phyloP scores from a whole-genome alignment of 2,888 invertebrate species.

The Cheiracanthium punctorium region DNA sequence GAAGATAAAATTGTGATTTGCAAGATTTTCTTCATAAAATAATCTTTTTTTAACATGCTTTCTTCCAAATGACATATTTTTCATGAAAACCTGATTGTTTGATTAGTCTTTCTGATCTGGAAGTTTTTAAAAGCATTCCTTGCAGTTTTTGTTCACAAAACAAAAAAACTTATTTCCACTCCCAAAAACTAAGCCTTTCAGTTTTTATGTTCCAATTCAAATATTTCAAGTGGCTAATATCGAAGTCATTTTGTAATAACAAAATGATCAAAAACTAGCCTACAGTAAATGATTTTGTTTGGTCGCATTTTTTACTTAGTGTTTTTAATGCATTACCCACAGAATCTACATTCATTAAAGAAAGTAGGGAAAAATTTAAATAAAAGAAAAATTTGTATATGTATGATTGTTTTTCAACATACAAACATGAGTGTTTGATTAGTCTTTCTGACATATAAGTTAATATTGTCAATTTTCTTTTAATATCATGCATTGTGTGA shows the following conservation, averaged over 20 bases:
- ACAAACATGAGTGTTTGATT: no score
- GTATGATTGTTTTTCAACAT: no score
- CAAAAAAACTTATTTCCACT: no score
- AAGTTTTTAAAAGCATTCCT: not conserved
- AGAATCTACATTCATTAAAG: not conserved
- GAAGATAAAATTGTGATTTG: no score
- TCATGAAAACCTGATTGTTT: constrained; percentile 18
- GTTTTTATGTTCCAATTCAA: not conserved
- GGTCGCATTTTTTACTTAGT: not conserved
- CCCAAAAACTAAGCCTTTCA: no score
- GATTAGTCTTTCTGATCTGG: constrained; percentile 44
- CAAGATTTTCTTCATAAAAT: no score
- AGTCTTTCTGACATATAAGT: no score
- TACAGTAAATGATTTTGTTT: not conserved
- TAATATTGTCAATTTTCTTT: no score
- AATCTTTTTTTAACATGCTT: not conserved
- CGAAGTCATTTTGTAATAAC: not conserved
- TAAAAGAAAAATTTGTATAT: no score
- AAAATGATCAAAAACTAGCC: not conserved
- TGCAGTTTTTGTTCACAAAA: not conserved
- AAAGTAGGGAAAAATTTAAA: no score
- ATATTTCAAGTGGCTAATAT: not conserved
- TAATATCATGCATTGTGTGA: no score
- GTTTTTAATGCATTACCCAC: constrained; percentile 2
- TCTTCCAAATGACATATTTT: not conserved